A percentile compares a stretch with the other conserved stretches of the same genome.
These are phyloP conservation scores for Parambassis ranga DNA, from an alignment of 2,797 vertebrate genomes.

Conservation along the genomic window DNA sequence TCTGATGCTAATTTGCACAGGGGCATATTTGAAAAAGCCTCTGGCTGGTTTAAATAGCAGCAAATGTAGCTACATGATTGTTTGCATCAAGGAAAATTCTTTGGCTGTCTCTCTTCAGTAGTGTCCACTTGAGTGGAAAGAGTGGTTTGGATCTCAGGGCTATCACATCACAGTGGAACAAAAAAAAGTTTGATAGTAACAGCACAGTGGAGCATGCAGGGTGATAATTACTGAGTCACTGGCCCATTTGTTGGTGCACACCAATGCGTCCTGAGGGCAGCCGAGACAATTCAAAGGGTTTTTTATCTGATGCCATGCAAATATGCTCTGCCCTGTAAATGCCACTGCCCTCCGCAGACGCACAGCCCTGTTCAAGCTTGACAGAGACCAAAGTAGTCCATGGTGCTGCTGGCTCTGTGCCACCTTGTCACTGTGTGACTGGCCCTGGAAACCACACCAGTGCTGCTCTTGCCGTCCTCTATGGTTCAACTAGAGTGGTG, in stretches of 20 bases:
- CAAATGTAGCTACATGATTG: constrained; percentile 17
- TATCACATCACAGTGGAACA: neutral
- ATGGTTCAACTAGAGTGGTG: too few relatives aligned
- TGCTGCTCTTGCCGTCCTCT: neutral
- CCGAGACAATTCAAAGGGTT: constrained; percentile 30
- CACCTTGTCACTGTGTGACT: constrained; percentile 11
- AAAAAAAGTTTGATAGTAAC: constrained; percentile 9
- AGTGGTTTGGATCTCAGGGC: neutral
- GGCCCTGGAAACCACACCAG: constrained; percentile 5
- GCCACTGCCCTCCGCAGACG: constrained; percentile 38
- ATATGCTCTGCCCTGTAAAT: constrained; percentile 43
- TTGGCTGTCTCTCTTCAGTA: neutral
- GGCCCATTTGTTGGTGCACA: constrained; percentile 52
- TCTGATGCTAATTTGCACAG: constrained; percentile 27
- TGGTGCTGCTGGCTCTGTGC: constrained; percentile 17
- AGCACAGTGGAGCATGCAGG: constrained; percentile 11
- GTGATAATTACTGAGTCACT: constrained; percentile 51
- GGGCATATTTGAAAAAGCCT: constrained; percentile 35
- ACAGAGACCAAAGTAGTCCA: constrained; percentile 21
- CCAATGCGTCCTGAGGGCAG: constrained; percentile 38
- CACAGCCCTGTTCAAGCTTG: constrained; percentile 9
- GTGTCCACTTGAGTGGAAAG: neutral
- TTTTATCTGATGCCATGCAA: constrained; percentile 52
- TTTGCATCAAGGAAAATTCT: constrained; percentile 24
- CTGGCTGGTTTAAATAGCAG: constrained; percentile 7